Percentiles rank a stretch among this genome's conserved stretches.
Conservation (phyloP, 2,113 vertebrate species). For the Daboia siamensis region DNA sequence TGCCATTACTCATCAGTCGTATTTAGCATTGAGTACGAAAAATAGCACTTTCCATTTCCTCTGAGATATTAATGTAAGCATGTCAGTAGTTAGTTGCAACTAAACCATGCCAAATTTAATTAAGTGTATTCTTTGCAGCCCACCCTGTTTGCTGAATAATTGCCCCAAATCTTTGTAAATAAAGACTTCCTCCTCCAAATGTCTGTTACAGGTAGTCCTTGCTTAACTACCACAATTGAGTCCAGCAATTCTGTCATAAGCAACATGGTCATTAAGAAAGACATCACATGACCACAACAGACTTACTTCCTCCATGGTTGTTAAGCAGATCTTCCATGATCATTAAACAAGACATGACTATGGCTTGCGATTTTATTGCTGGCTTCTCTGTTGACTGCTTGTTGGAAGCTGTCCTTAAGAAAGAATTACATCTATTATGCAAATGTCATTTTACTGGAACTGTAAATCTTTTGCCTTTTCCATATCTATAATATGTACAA, state of each 20-base stretch:
- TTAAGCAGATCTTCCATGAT: not conserved
- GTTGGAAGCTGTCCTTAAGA: not conserved
- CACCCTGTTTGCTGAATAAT: not conserved
- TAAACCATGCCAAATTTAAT: not conserved
- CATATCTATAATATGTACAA: not conserved
- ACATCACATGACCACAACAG: not conserved
- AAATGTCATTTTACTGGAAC: not conserved
- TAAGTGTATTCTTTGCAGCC: not conserved
- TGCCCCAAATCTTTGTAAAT: conserved; percentile 16
- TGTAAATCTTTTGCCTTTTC: not conserved
- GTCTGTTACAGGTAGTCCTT: not conserved
- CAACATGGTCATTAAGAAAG: not conserved
- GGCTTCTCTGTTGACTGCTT: not conserved
- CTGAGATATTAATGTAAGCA: not conserved
- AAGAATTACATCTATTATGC: not conserved
- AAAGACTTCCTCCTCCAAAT: not conserved
- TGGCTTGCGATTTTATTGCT: not conserved
- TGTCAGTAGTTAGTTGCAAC: not conserved
- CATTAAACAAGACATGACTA: not conserved
- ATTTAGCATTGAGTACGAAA: not conserved
- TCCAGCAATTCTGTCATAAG: not conserved
- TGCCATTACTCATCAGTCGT: not conserved
- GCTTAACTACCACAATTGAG: not conserved
- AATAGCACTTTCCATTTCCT: not conserved
- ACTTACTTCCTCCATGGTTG: not conserved